Conservation (phyloP, 1,140 invertebrate species). For the Drosophila bifasciata region DNA sequence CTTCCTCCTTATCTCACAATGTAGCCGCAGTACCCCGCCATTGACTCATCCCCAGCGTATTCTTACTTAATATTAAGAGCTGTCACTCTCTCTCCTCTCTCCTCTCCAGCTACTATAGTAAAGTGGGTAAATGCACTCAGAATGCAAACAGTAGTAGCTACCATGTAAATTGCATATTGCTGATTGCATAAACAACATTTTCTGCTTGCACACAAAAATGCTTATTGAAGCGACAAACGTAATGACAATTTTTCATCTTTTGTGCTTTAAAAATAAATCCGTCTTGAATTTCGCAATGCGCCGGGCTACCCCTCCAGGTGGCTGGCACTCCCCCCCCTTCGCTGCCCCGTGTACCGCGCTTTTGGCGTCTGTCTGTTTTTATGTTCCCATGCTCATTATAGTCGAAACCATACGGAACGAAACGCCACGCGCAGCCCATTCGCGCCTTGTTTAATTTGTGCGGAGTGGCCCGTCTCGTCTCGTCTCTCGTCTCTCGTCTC, state of each 20-base stretch:
- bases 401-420: conserved; percentile 29
- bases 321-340: too few relatives aligned
- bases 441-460: conserved; percentile 36
- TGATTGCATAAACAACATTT: conserved; percentile 74
- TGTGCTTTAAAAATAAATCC: conserved; percentile 56
- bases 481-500: too few relatives aligned
- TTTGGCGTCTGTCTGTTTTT: conserved; percentile 35
- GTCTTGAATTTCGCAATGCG: conserved; percentile 70
- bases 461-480: neutral
- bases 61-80: conserved; percentile 29
- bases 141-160: conserved; percentile 22
- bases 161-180: conserved; percentile 39
- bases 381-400: conserved; percentile 77
- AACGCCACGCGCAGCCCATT: conserved; percentile 68
- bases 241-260: conserved; percentile 58
- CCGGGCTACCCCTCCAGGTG: neutral
- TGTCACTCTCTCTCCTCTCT: too few relatives aligned
- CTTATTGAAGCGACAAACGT: conserved; percentile 76
- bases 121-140: neutral
- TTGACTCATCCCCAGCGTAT: conserved; percentile 29
- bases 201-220: conserved; percentile 61
- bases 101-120: too few relatives aligned
- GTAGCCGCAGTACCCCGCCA: neutral
- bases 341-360: neutral
- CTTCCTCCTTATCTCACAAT: conserved; percentile 24